Base-by-base conservation (phyloP, 2,888 invertebrate species). In the Drosophila monieri region DNA sequence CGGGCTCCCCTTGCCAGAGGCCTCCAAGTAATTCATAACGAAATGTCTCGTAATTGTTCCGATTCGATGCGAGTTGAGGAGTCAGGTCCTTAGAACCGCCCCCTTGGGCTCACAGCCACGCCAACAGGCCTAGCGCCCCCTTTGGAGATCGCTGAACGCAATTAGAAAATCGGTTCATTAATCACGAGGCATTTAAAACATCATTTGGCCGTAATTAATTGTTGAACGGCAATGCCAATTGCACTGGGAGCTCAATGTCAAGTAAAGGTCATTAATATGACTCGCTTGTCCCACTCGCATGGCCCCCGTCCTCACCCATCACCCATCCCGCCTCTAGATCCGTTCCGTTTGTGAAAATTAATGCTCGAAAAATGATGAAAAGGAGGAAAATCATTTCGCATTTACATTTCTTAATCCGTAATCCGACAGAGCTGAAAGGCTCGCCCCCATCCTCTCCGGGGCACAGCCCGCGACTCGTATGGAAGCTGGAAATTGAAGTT, bases 81-180 rank as follows among this genome's bases (percentile, higher is more conserved):
- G 41, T 15, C n/a, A 14, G 14, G 14, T 6, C 35, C 35, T 6
- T n/a, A 35, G n/a, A 35, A 15, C 15, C 44, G 30, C 23, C 66
- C 44, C 62, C 21, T 12, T 46, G 2, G 6, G 6, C n/a, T 9
- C 21, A 8, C 32, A 0, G 32, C 48, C 48, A 12, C 35, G 3
- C 21, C 35, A 23, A 35, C 14, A 2, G 6, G 27, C 9, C 8
- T 8, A 27, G 27, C 27, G 27, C 23, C n/a, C 18, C 44, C 10
- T 23, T 32, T 10, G 12, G 6, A n/a, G 48, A 43, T 61, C 61
- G 25, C 9, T 35, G 9, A 46, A 12, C 52, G 71, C 83, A 83
- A 83, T 83, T 88, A 88, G 86, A 83, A 75, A 85, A 85, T 79
- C 80, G 83, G 67, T 51, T 62, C 85, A 83, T 83, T 85, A 85